Conservation (phyloP, 2,797 vertebrate species). For the Gorsachius magnificus region DNA sequence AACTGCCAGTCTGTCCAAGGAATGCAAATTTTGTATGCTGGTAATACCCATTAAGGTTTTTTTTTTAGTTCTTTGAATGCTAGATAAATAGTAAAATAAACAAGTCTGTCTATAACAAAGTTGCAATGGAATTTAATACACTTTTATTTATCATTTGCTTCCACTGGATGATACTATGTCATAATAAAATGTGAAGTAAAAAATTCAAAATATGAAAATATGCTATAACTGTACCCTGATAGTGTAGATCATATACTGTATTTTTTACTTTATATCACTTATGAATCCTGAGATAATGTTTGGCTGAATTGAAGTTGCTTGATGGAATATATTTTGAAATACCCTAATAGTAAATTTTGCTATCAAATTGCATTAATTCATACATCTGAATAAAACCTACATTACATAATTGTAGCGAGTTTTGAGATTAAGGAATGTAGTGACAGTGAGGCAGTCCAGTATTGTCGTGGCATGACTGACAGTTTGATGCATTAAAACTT, state of each 20-base stretch:
- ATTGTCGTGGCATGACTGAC: background rate
- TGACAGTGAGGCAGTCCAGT: background rate
- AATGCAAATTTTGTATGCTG: constrained; percentile 6
- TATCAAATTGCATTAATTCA: background rate
- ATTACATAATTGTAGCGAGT: background rate
- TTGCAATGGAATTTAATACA: background rate
- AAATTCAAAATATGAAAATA: background rate
- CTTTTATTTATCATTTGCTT: background rate
- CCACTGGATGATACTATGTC: background rate
- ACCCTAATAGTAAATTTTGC: background rate
- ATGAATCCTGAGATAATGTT: background rate
- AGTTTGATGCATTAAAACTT: background rate
- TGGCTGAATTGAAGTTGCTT: background rate
- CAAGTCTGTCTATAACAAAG: background rate
- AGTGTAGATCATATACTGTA: background rate
- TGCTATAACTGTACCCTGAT: background rate
- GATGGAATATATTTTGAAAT: background rate
- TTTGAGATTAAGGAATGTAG: background rate
- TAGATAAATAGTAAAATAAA: constrained; percentile 8
- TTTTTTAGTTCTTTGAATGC: background rate
- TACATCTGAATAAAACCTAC: background rate
- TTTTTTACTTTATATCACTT: background rate
- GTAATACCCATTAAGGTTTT: background rate
- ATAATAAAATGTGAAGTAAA: background rate
- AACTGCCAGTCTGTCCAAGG: background rate